Base-by-base conservation (phyloP, 2,888 invertebrate genomes). In the Nysson spinosus region DNA sequence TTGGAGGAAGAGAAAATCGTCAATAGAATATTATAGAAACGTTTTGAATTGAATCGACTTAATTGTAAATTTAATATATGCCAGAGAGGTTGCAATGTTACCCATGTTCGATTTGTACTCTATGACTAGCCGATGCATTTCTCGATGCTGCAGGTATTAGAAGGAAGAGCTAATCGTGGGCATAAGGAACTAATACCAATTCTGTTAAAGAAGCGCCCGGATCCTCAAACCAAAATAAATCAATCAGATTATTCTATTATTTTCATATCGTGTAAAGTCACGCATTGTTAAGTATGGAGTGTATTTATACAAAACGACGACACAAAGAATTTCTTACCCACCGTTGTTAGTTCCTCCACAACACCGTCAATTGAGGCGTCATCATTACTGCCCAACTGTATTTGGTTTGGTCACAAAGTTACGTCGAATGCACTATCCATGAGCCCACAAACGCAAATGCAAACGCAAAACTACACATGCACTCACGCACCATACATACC, bases 361-460 rank as follows among this genome's bases (percentile, higher is more conserved):
- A 42, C 56, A 66, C 34, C 16, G 28, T 43, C 17, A 4, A 32
- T 30, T 37, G 62, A 54, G 57, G 54, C 56, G 72, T 75, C 75
- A 67, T 63, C 60, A 70, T 78, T 75, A 71, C 55, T 71, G 76
- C 75, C 77, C 52, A 69, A 77, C 77, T 77, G 75, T 77, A 77
- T 77, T 77, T 77, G 77, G 72, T 74, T 63, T 70, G 66, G 47
- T 72, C 65, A 62, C 61, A 66, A 73, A 52, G 56, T 75, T 75
- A 75, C 69, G 69, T 62, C 58, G 70, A 75, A 71, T 69, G 66
- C 66, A 62, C 64, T 67, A 65, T 64, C 67, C 49, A 54, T 44
- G 58, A 65, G 66, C 64, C 65, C 46, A 50, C 52, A 55, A 74
- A 75, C 69, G 67, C 54, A 63, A 72, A 69, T 69, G 56, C 70